Conservation (phyloP, 2,113 vertebrate species). For the Salminus brasiliensis region DNA sequence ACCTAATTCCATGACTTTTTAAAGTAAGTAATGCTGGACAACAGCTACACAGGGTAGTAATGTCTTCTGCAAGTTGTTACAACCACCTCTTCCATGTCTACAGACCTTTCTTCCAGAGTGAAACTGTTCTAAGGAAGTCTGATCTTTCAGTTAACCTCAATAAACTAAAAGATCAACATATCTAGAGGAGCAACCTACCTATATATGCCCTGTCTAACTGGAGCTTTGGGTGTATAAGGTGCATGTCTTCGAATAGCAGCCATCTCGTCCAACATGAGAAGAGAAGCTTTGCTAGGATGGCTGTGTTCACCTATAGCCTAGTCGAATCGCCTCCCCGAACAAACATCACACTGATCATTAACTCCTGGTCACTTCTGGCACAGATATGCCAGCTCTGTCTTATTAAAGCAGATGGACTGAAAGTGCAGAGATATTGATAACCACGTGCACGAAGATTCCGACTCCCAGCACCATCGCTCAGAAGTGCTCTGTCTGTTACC, state of each 20-base stretch:
- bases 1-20: no score
- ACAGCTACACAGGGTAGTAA: neutral
- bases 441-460: slow-evolving; percentile 1
- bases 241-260: slow-evolving; percentile 60
- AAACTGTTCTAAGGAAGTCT: no score
- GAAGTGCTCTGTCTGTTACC: slow-evolving; percentile 53
- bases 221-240: slow-evolving; percentile 70
- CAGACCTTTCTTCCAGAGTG: neutral
- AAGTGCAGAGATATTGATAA: neutral
- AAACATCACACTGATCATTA: slow-evolving; percentile 33
- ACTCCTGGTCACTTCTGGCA: neutral
- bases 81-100: neutral
- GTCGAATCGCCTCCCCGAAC: slow-evolving; percentile 53
- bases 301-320: neutral
- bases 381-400: neutral
- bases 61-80: neutral
- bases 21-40: neutral
- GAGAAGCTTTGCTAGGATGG: neutral
- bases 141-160: neutral
- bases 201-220: slow-evolving; percentile 75
- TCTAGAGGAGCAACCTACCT: slow-evolving; percentile 71
- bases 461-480: neutral
- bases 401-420: neutral
- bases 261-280: slow-evolving; percentile 54
- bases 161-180: neutral